Conservation (phyloP, 1,140 invertebrate species). For the Drosophila dunni region DNA sequence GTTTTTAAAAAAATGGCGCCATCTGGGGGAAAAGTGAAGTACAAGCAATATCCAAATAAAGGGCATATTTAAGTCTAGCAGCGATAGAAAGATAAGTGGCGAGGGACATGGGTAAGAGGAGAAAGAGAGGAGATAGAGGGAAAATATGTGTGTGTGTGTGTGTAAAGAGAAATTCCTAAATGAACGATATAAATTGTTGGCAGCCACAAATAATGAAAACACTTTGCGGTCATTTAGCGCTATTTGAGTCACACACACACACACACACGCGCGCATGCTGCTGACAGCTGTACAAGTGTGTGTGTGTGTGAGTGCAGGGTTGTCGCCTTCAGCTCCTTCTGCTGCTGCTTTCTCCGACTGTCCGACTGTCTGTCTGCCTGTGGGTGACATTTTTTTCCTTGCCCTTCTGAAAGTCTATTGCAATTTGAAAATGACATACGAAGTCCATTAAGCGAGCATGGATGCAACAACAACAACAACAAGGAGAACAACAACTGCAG, state of each 20-base stretch:
- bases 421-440: slow-evolving; percentile 83
- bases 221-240: slow-evolving; percentile 82
- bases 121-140: not conserved
- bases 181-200: slow-evolving; percentile 83
- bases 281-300: slow-evolving; percentile 69
- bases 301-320: slow-evolving; percentile 16
- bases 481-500: slow-evolving; percentile 10
- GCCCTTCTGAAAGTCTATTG: slow-evolving; percentile 72
- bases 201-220: slow-evolving; percentile 83
- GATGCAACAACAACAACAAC: slow-evolving; percentile 46
- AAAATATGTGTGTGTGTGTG: not conserved
- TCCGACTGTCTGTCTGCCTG: slow-evolving; percentile 49
- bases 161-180: slow-evolving; percentile 76
- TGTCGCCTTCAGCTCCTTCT: too few relatives aligned
- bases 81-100: not conserved
- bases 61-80: not conserved
- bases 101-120: not conserved
- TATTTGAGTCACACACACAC: slow-evolving; percentile 68
- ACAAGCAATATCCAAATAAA: too few relatives aligned
- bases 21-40: too few relatives aligned
- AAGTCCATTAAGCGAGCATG: slow-evolving; percentile 77
- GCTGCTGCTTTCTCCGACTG: not conserved
- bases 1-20: not conserved
- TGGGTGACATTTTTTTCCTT: slow-evolving; percentile 74
- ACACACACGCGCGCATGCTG: slow-evolving; percentile 47